Conservation (phyloP, 2,113 vertebrate species). For the Lepisosteus oculatus region DNA sequence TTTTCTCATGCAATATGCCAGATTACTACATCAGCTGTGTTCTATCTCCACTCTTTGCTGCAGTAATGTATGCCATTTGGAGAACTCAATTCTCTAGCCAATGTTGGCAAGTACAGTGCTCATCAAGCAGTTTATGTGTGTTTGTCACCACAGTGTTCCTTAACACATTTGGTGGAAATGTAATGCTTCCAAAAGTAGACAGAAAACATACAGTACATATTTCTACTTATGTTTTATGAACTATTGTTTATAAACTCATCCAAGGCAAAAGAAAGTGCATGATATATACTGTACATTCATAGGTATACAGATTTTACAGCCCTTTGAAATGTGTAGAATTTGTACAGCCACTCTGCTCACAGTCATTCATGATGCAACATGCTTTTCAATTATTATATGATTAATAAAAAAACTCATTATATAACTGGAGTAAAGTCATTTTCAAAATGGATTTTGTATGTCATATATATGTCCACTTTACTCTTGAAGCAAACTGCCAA, state of each 20-base stretch:
- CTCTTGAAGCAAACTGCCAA: too few relatives aligned
- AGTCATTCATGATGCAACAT: too few relatives aligned
- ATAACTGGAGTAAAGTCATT: too few relatives aligned
- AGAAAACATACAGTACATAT: not conserved
- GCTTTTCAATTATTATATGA: too few relatives aligned
- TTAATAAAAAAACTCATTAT: too few relatives aligned
- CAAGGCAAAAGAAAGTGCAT: not conserved
- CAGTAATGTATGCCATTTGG: slow-evolving; percentile 27
- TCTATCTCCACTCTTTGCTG: slow-evolving; percentile 22
- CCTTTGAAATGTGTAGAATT: too few relatives aligned
- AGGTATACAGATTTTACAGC: too few relatives aligned
- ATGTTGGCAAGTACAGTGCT: not conserved
- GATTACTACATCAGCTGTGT: slow-evolving; percentile 46
- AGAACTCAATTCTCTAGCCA: slow-evolving; percentile 21
- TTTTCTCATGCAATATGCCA: slow-evolving; percentile 48
- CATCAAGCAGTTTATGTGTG: slow-evolving; percentile 8
- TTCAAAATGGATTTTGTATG: too few relatives aligned
- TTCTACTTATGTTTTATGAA: not conserved
- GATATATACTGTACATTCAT: too few relatives aligned
- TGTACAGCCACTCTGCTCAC: too few relatives aligned
- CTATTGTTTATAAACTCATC: not conserved
- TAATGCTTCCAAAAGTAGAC: slow-evolving; percentile 12
- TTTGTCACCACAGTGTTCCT: not conserved
- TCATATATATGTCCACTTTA: too few relatives aligned
- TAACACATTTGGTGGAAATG: not conserved